These are phyloP conservation scores for Siniperca obscura DNA, from an alignment of 2,797 vertebrate genomes.

Conservation along the genomic window DNA sequence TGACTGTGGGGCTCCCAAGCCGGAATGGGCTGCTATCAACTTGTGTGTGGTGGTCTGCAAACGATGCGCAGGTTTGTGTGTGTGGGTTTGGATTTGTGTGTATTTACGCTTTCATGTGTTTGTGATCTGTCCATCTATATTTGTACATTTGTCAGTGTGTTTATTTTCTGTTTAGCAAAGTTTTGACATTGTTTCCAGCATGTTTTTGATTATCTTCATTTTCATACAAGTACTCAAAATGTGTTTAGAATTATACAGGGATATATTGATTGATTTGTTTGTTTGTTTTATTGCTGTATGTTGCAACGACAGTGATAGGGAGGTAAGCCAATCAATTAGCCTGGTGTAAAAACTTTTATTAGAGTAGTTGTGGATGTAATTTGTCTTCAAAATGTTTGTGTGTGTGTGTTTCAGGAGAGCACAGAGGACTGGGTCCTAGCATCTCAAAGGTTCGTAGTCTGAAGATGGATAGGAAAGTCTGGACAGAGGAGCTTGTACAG, in stretches of 20 bases:
- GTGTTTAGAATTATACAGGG: not conserved
- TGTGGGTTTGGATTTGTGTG: not conserved
- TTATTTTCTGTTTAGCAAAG: constrained; percentile 7
- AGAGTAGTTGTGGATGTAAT: not conserved
- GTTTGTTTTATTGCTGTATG: not conserved
- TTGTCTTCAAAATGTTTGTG: constrained; percentile 9
- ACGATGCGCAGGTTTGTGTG: constrained; percentile 89
- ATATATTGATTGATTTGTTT: not conserved
- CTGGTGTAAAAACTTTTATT: not conserved
- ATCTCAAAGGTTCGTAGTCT: constrained; percentile 95
- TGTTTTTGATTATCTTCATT: not conserved
- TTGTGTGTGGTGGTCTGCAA: constrained; percentile 96
- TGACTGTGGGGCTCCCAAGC: constrained; percentile 88
- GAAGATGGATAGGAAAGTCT: constrained; percentile 97
- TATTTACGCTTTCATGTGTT: constrained; percentile 66
- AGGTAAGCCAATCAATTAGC: not conserved
- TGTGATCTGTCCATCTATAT: constrained; percentile 89
- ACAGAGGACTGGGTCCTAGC: constrained; percentile 91
- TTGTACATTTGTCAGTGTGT: constrained; percentile 78
- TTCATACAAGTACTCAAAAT: not conserved
- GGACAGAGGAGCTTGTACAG: constrained; percentile 95
- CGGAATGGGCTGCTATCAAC: constrained; percentile 96
- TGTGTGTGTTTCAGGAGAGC: constrained; percentile 86
- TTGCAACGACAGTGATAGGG: not conserved
- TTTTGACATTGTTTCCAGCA: not conserved